phyloP scores from a whole-genome alignment of 2,797 vertebrate species.

The Anguilla pacifica region DNA sequence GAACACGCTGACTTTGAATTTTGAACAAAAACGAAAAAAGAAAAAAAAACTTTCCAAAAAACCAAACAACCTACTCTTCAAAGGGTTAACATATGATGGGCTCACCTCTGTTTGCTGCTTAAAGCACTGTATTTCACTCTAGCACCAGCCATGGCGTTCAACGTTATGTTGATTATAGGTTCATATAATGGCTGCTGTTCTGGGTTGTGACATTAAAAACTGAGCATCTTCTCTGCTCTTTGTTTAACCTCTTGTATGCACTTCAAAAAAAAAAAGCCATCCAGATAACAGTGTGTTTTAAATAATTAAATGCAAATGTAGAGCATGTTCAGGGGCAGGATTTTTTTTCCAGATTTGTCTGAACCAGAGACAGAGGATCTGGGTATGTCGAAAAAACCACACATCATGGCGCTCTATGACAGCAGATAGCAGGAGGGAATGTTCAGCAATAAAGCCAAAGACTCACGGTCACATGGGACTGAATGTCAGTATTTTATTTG shows the following conservation, averaged over 20 bases:
- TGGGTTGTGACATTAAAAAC: not conserved
- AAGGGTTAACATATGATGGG: too few relatives aligned
- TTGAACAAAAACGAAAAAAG: too few relatives aligned
- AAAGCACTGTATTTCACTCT: too few relatives aligned
- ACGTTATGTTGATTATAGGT: too few relatives aligned
- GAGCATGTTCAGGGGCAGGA: not conserved
- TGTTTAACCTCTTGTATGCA: not conserved
- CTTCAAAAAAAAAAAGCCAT: not conserved
- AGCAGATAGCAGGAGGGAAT: slow-evolving; percentile 6
- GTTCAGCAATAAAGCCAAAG: not conserved
- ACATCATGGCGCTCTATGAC: not conserved
- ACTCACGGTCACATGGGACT: too few relatives aligned
- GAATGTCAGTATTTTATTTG: too few relatives aligned
- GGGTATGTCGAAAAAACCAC: not conserved
- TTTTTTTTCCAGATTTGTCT: not conserved
- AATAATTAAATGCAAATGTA: not conserved
- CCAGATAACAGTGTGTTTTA: not conserved
- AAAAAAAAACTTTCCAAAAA: too few relatives aligned
- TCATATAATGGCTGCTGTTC: not conserved
- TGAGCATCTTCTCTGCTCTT: not conserved
- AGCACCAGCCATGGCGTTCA: too few relatives aligned
- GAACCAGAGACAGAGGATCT: not conserved
- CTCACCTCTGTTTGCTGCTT: too few relatives aligned
- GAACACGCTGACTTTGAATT: too few relatives aligned
- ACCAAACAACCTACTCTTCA: too few relatives aligned